Base-by-base conservation (phyloP, 2,113 vertebrate genomes). In the Caloenas nicobarica region DNA sequence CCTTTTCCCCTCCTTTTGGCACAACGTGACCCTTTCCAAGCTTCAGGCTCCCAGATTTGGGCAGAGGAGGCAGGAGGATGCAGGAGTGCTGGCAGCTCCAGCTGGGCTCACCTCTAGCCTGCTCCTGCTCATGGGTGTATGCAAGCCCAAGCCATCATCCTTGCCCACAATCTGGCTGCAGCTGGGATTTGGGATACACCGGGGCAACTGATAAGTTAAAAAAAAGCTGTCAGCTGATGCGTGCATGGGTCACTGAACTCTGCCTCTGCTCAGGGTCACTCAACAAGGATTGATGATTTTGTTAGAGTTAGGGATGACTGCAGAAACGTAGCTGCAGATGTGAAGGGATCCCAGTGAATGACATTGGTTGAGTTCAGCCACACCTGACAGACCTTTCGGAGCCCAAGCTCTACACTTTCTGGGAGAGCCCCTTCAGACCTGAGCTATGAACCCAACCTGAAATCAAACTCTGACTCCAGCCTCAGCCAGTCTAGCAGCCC, bases 121-220 rank as follows among this genome's bases (percentile, higher is more conserved):
- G 2, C 60, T 78, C 8, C 60, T 61, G 0, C 15, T 78, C 21
- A 22, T 0, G 0, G 10, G 26, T 48, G 10, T 24, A 3, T n/a
- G n/a, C 38, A 48, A 78, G 33, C 11, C 51, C 3, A 4, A 78
- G 69, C 51, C 50, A 21, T 15, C 40, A n/a, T 25, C 61, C 38
- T 68, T 1, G 1, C n/a, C 29, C 2, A 1, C 38, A 57, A 4
- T 40, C 11, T 48, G 69, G 22, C 29, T 2, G 0, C 25, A 48
- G 51, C 61, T 79, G 53, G 33, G 51, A n/a, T 79, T 51, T 79
- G 29, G 42, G 70, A 57, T 48, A 34, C 6, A 34, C 5, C 5
- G 29, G 24, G 25, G 34, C 24, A 74, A 28, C 23, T 7, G 25
- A 1, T 8, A 78, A 24, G 13, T 58, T 58, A 25, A 51, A 66